Conservation (phyloP, 2,888 invertebrate genomes). For the Melieria crassipennis region DNA sequence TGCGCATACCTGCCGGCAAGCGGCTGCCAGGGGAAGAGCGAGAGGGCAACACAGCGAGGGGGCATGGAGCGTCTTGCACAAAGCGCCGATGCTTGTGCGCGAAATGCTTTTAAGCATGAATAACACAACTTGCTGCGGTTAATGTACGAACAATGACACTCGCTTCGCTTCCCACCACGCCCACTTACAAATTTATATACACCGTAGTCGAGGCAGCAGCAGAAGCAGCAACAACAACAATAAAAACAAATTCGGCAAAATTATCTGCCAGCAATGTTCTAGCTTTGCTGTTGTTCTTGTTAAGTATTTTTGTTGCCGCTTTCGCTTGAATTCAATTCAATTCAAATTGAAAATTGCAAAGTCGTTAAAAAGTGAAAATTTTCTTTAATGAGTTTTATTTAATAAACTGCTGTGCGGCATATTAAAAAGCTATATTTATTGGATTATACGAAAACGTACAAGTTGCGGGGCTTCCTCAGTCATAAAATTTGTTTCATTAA, state of each 20-base stretch:
- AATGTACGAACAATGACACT: conserved; percentile 7
- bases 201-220: too few species aligned
- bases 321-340: conserved; percentile 12
- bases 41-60: background rate
- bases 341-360: conserved; percentile 14
- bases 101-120: conserved; percentile 26
- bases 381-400: conserved; percentile 28
- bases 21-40: too few species aligned
- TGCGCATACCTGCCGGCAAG: too few species aligned
- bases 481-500: conserved; percentile 19
- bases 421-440: conserved; percentile 26
- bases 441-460: too few species aligned
- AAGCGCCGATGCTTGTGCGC: background rate
- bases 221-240: too few species aligned
- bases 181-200: too few species aligned
- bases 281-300: too few species aligned
- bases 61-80: background rate
- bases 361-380: conserved; percentile 19
- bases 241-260: too few species aligned
- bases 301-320: background rate
- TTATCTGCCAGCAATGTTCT: too few species aligned
- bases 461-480: background rate
- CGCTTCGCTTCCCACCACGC: too few species aligned
- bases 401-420: conserved; percentile 17
- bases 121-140: conserved; percentile 27